phyloP scores from a whole-genome alignment of 2,797 vertebrate genomes.

The Halcyon badia region DNA sequence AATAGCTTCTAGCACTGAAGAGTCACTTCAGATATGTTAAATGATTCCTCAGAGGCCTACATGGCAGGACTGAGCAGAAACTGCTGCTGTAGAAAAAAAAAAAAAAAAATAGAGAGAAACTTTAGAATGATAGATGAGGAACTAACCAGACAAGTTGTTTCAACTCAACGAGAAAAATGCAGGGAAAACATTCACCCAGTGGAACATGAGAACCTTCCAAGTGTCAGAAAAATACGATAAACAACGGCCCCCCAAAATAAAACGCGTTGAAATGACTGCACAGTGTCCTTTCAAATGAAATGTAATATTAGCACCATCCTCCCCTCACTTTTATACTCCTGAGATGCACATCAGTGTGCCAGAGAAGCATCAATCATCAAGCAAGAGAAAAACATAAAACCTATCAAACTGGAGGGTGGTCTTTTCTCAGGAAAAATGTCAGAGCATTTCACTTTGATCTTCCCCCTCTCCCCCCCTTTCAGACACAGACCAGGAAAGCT shows the following conservation, averaged over 20 bases:
- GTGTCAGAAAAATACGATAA: neutral
- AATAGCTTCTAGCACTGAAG: neutral
- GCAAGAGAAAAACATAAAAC: conserved; percentile 55
- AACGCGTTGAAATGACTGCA: neutral
- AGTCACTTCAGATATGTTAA: neutral
- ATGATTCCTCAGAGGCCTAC: neutral
- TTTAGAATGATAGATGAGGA: neutral
- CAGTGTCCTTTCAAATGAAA: neutral
- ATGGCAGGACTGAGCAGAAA: neutral
- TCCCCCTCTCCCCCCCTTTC: neutral
- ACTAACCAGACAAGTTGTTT: conserved; percentile 3
- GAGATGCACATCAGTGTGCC: neutral
- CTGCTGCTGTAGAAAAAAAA: neutral
- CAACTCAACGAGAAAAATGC: neutral
- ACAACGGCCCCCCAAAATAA: neutral
- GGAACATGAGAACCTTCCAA: neutral
- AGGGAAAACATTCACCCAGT: conserved; percentile 12
- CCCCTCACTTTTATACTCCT: neutral
- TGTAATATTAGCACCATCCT: neutral
- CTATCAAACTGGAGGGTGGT: conserved; percentile 68
- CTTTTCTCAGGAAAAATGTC: conserved; percentile 66
- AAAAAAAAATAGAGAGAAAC: neutral
- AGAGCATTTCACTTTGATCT: conserved; percentile 73
- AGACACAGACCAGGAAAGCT: conserved; percentile 72
- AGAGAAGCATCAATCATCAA: conserved; percentile 51